These are phyloP conservation scores for Dasyornis broadbenti DNA, from an alignment of 2,113 vertebrate genomes.

Conservation along the genomic window DNA sequence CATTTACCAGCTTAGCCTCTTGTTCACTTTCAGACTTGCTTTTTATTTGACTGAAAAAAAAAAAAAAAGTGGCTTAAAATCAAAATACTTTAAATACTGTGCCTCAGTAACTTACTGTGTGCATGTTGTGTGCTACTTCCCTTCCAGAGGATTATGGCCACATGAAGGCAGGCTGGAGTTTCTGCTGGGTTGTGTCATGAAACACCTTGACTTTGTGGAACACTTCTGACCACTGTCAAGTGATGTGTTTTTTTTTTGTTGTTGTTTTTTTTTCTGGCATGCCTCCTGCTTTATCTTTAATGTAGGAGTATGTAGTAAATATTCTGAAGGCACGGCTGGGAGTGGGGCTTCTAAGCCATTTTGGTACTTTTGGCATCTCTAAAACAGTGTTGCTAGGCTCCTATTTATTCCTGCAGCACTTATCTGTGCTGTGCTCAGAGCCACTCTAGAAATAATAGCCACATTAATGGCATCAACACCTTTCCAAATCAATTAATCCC, in stretches of 20 bases:
- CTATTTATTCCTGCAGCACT: not conserved
- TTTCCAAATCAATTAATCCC: not conserved
- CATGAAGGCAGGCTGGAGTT: not conserved
- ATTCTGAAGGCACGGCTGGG: not conserved
- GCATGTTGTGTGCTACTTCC: not conserved
- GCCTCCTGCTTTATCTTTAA: not conserved
- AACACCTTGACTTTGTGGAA: not conserved
- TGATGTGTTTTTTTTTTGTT: not conserved
- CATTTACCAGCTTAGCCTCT: not conserved
- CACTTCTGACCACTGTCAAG: not conserved
- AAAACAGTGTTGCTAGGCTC: not conserved
- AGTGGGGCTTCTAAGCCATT: not conserved
- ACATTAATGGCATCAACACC: not conserved
- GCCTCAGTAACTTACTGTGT: not conserved
- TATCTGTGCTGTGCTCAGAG: not conserved
- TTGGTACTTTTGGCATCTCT: not conserved
- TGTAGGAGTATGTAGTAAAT: not conserved
- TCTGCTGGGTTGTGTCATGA: not conserved
- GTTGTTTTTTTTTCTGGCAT: not conserved
- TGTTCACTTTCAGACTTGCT: not conserved
- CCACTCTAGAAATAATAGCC: not conserved
- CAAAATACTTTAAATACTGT: not conserved
- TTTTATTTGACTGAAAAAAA: not conserved
- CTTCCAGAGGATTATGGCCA: not conserved
- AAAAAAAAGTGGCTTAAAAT: not conserved